phyloP scores from a whole-genome alignment of 2,113 vertebrate species.

The Amphilophus citrinellus region DNA sequence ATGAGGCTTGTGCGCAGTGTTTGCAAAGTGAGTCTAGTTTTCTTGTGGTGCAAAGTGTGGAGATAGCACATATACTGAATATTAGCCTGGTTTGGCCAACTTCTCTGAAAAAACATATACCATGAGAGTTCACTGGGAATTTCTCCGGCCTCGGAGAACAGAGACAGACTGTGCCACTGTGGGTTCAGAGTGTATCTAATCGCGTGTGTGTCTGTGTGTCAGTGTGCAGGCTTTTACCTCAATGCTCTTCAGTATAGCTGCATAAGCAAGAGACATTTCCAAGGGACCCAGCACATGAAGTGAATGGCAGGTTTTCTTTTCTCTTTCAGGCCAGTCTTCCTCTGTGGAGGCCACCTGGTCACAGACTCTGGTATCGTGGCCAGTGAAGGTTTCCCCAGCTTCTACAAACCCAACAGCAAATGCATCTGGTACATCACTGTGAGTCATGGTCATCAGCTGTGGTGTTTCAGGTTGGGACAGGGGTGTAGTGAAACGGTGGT shows the following conservation, averaged over 20 bases:
- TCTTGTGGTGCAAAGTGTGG: constrained; percentile 40
- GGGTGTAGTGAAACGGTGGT: not conserved
- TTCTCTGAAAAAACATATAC: constrained; percentile 38
- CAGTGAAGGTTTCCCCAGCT: constrained; percentile 89
- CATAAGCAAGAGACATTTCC: constrained; percentile 11
- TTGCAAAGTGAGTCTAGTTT: constrained; percentile 33
- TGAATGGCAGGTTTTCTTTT: not conserved
- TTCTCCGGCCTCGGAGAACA: constrained; percentile 61
- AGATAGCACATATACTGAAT: constrained; percentile 33
- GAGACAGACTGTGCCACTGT: constrained; percentile 62
- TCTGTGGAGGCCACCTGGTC: constrained; percentile 88
- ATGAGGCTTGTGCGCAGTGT: not conserved
- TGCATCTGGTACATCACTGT: constrained; percentile 93
- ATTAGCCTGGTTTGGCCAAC: constrained; percentile 19
- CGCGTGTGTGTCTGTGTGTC: constrained; percentile 27
- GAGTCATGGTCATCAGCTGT: constrained; percentile 56
- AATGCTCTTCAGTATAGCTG: constrained; percentile 19
- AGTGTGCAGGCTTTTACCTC: constrained; percentile 15
- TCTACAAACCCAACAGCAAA: constrained; percentile 87
- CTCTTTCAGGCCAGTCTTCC: constrained; percentile 84
- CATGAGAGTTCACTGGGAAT: constrained; percentile 35
- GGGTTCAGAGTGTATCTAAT: constrained; percentile 39
- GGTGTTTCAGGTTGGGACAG: not conserved
- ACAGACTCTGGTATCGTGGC: constrained; percentile 88
- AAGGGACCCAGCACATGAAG: not conserved